Conservation (phyloP, 2,888 invertebrate species). For the Himalopsyche tibetana region DNA sequence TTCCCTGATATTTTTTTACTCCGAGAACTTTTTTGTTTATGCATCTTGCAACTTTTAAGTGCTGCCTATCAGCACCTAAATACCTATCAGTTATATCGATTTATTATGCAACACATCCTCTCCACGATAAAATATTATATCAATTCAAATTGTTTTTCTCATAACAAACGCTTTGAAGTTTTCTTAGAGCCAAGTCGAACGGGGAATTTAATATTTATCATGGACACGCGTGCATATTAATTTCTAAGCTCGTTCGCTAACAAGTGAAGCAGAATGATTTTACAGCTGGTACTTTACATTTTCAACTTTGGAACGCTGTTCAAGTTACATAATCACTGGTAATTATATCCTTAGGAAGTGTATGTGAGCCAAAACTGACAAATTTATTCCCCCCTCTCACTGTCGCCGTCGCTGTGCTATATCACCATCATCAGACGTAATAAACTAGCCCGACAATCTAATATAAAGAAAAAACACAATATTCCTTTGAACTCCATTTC, state of each 20-base stretch:
- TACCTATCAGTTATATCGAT: too few species aligned
- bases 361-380: slow-evolving; percentile 17
- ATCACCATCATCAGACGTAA: neutral
- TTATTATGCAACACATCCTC: neutral
- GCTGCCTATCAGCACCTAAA: too few species aligned
- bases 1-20: too few species aligned
- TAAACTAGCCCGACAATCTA: too few species aligned
- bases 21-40: too few species aligned
- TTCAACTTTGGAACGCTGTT: slow-evolving; percentile 16
- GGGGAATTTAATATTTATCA: neutral
- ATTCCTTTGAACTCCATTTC: too few species aligned
- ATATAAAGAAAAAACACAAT: too few species aligned
- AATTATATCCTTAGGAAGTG: slow-evolving; percentile 5
- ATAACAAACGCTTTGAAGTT: neutral
- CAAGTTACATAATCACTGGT: slow-evolving; percentile 8
- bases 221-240: neutral
- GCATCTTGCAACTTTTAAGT: too few species aligned
- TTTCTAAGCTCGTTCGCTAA: neutral
- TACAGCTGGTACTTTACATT: slow-evolving; percentile 13
- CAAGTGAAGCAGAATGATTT: slow-evolving; percentile 10
- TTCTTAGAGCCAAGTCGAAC: neutral
- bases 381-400: neutral
- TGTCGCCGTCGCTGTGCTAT: neutral
- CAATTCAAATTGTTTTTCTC: neutral
- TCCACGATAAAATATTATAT: neutral